Evolutionary conservation across 2,113 vertebrate species (phyloP).

Genomic region (Girardinichthys multiradiatus): DNA sequence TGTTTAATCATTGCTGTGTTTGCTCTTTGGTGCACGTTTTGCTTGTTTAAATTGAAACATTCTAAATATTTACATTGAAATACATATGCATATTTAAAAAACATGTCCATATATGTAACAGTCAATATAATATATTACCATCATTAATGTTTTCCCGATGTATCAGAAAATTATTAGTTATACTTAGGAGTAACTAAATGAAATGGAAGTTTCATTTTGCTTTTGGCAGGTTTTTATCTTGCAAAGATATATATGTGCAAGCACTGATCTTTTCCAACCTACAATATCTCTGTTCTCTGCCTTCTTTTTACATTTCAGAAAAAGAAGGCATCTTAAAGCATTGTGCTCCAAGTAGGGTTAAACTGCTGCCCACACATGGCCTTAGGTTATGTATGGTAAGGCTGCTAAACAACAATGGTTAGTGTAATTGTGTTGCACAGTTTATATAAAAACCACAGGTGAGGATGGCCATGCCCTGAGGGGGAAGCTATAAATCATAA

Average conservation of each 20-base stretch:
- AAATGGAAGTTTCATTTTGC: neutral
- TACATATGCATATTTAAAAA: no score
- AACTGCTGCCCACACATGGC: conserved; percentile 32
- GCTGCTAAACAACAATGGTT: conserved; percentile 60
- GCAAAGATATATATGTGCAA: neutral
- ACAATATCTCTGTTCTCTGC: neutral
- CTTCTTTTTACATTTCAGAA: conserved; percentile 8
- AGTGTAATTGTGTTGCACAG: conserved; percentile 68
- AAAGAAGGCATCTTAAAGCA: neutral
- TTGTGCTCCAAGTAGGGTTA: conserved; percentile 4
- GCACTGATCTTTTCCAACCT: neutral
- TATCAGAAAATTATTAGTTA: neutral
- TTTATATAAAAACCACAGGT: conserved; percentile 64
- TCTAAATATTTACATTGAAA: no score
- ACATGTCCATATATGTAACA: no score
- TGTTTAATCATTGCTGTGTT: no score
- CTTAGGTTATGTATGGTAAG: conserved; percentile 42
- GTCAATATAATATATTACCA: neutral
- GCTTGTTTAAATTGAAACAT: no score
- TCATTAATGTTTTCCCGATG: neutral
- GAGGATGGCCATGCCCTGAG: conserved; percentile 56
- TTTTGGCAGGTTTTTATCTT: neutral
- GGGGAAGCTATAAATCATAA: conserved; percentile 69
- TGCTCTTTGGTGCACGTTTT: no score
- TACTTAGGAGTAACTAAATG: neutral